Base-by-base conservation (phyloP, 1,140 invertebrate genomes). In the Hirudo medicinalis region DNA sequence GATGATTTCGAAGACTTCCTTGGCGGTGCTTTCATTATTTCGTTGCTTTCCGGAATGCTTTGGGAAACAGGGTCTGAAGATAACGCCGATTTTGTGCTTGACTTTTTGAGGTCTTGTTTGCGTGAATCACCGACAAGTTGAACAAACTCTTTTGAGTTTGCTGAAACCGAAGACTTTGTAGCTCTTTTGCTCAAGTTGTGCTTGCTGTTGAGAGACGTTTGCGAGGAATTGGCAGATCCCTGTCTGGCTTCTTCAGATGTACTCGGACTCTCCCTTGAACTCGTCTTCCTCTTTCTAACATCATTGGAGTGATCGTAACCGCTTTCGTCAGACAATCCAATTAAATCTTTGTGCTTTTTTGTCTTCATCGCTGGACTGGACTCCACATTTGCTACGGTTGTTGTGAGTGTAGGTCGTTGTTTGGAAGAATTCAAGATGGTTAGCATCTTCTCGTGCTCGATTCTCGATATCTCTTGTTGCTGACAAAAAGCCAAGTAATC, bases 141-240 rank as follows among this genome's bases (percentile, higher is more conserved):
- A 25, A 19, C 20, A 63, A 63, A n/a, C 15, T 49, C 43, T 49
- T 49, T 49, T 49, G 43, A 49, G 43, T 49, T 49, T 17, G 43
- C 9, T 49, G 13, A 17, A 49, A 49, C 43, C 43, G 43, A 49
- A 15, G 43, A 9, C 15, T 49, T 49, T 11, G 43, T 49, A 25
- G 29, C 29, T 63, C 20, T 63, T 25, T 63, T 32, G 57, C 22
- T 25, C 22, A 13, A 22, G 29, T 22, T 63, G 22, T 63, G 11
- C 57, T 63, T 32, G 29, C 57, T 63, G 57, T n/a, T 63, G 22
- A 63, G 29, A n/a, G 57, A 63, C 15, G 57, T 63, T 63, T 63
- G 22, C 22, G 57, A 63, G 57, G 57, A 63, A 32, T 22, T 63
- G 22, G 57, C 57, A n/a, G 57, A 63, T 22, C 57, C 57, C 29